A percentile compares a stretch with the other conserved stretches of the same genome.
Evolutionary conservation across 1,140 invertebrate species (phyloP).

Genomic region (Mesaphorura yosii): DNA sequence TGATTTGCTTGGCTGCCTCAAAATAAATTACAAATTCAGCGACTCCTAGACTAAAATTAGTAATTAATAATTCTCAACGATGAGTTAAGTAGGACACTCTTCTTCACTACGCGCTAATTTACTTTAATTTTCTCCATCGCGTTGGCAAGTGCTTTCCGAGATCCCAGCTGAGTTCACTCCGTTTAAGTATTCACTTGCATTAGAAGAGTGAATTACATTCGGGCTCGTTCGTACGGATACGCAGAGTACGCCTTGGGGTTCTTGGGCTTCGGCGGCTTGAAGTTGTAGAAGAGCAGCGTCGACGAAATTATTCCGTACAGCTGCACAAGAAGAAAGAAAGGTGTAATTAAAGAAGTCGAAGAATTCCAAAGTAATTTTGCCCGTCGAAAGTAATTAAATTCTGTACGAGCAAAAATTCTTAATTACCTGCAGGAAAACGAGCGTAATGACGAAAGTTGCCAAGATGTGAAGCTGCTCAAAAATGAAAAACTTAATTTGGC

Average conservation of each 20-base stretch:
- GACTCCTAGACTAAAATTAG: no score
- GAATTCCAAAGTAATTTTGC: background rate
- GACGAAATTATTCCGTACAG: constrained; percentile 30
- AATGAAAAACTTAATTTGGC: constrained; percentile 33
- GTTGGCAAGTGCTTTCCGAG: no score
- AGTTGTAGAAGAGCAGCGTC: constrained; percentile 25
- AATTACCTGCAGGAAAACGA: constrained; percentile 36
- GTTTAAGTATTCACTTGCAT: no score
- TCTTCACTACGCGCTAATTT: no score
- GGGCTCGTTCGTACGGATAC: constrained; percentile 26
- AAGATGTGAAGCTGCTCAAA: constrained; percentile 35
- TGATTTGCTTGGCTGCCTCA: no score
- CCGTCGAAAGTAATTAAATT: background rate
- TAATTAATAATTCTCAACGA: no score
- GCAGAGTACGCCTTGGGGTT: constrained; percentile 16
- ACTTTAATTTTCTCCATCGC: no score
- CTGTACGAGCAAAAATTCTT: background rate
- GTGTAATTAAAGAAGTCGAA: background rate
- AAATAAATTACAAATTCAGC: no score
- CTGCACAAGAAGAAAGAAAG: constrained; percentile 11
- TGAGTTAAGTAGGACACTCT: no score
- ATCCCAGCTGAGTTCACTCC: no score
- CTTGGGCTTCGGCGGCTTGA: constrained; percentile 15
- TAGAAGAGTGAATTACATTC: constrained; percentile 2
- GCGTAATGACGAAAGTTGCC: constrained; percentile 33